Conservation (phyloP, 2,113 vertebrate genomes). For the Sander vitreus region DNA sequence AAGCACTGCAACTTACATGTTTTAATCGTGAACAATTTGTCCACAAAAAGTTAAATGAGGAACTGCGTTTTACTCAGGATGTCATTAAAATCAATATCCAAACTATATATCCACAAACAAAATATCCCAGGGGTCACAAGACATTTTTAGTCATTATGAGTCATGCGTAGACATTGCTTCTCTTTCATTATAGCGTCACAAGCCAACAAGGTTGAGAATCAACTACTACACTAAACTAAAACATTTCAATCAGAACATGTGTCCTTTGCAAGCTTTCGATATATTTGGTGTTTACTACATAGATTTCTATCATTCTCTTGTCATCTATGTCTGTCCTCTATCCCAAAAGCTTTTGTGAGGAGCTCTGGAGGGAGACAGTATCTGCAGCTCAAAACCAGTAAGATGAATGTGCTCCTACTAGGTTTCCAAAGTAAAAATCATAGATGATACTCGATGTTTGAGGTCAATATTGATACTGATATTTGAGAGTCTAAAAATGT, state of each 20-base stretch:
- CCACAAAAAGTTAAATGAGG: neutral
- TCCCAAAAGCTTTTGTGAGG: neutral
- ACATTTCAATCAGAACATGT: neutral
- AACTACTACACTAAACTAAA: neutral
- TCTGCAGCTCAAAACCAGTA: neutral
- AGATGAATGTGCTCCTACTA: neutral
- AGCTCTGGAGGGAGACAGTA: too few species aligned
- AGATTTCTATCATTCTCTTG: neutral
- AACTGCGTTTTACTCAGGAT: neutral
- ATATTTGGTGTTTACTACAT: neutral
- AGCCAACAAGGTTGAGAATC: neutral
- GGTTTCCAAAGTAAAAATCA: neutral
- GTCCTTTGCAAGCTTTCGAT: neutral
- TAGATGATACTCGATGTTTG: neutral
- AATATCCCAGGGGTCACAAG: neutral
- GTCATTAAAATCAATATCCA: neutral
- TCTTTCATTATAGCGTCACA: neutral
- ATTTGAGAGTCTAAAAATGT: neutral
- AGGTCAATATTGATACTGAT: neutral
- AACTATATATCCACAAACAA: neutral
- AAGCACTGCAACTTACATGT: conserved; percentile 42
- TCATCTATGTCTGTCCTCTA: neutral
- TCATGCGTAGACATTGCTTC: too few species aligned
- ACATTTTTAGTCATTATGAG: neutral
- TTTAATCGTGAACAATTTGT: neutral